Conservation (phyloP, 2,113 vertebrate genomes). For the Oryctolagus cuniculus region DNA sequence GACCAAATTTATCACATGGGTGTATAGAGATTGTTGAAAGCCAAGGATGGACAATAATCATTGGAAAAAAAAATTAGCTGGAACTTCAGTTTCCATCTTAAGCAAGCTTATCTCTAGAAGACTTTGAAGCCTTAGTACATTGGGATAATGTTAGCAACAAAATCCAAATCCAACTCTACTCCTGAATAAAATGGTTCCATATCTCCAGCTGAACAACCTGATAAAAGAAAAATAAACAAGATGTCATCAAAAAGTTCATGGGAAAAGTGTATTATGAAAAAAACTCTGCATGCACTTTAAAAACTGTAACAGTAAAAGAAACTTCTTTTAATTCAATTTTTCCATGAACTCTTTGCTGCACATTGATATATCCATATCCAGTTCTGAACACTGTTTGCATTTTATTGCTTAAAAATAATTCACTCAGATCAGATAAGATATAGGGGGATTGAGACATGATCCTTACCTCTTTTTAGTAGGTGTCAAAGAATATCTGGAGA, state of each 20-base stretch:
- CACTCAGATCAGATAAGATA: background rate
- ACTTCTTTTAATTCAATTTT: too few relatives aligned
- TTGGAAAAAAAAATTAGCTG: background rate
- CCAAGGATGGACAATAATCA: background rate
- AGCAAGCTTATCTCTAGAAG: background rate
- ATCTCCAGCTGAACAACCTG: background rate
- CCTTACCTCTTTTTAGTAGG: background rate
- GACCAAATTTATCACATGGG: fast-evolving
- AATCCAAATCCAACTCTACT: background rate
- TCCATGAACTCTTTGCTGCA: too few relatives aligned
- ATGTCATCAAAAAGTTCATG: too few relatives aligned
- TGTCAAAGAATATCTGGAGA: background rate
- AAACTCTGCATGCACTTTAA: too few relatives aligned
- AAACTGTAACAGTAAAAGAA: too few relatives aligned
- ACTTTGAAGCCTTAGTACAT: background rate
- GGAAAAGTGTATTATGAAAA: too few relatives aligned
- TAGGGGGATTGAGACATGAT: background rate
- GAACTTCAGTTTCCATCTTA: background rate
- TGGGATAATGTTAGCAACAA: background rate
- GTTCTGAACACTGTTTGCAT: background rate
- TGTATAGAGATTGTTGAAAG: too few relatives aligned
- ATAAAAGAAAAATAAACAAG: background rate
- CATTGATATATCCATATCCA: background rate
- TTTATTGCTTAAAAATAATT: background rate
- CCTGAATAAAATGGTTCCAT: background rate